Base-by-base conservation (phyloP, 2,888 invertebrate species). In the Patella caerulea region DNA sequence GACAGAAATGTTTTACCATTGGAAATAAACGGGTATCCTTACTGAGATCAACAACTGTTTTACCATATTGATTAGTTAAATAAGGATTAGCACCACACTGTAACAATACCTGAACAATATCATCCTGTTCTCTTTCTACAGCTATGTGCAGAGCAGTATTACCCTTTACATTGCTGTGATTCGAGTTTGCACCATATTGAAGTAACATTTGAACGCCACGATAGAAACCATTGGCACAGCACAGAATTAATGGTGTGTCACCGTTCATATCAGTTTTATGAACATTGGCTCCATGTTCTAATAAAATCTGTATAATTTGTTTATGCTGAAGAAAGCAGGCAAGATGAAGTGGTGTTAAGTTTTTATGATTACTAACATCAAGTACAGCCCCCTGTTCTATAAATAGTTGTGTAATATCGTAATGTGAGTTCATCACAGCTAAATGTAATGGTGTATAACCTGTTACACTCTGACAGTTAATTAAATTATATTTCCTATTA, bases 201-300 rank as follows among this genome's bases (percentile, higher is more conserved):
- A 89, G 70, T 9, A 91, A 83, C 5, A 85, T 78, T 52, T 80
- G 74, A 1, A 88, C 86, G 53, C 86, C 84, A 14, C 82, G 75
- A 7, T 78, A 56, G 79, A 82, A 86, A 19, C 86, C 84, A 73
- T 84, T 89, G n/a, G 85, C 83, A 74, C 86, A 83, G 54, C 86
- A 85, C n/a, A 87, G 84, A 82, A 89, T 88, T 34, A 91, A 83
- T 12, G 91, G 88, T 11, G 90, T 88, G 82, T 89, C 89, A 15
- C 90, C 89, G 74, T 85, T 82, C n/a, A 81, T 75, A 74, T 91
- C 90, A 70, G 79, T 82, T 3, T 83, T 53, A 76, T 88, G 86
- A 7, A 88, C 84, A 71, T 84, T 82, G 59, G 88, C 88, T 17
- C 86, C 88, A 75, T 80, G 75, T n/a, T 85, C 78, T 45, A 90